Evolutionary conservation across 2,797 vertebrate genomes (phyloP).

Genomic region (Sciurus vulgaris): DNA sequence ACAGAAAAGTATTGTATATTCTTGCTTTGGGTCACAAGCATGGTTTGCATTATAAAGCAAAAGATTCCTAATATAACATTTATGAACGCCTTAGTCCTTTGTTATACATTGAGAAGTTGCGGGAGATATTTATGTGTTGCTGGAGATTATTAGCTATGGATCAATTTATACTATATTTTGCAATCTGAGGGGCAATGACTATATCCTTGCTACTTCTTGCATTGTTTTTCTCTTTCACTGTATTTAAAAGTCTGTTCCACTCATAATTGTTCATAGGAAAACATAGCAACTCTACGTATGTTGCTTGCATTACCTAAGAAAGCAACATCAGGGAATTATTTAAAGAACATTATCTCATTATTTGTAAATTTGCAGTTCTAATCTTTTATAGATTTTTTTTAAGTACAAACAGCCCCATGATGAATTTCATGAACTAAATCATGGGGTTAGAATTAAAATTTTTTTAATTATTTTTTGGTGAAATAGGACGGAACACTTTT

Average conservation of each 20-base stretch:
- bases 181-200: neutral
- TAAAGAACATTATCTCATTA: conserved; percentile 1
- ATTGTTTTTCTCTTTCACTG: neutral
- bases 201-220: neutral
- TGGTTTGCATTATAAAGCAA: conserved; percentile 86
- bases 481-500: conserved; percentile 27
- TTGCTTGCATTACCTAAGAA: neutral
- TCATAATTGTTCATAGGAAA: neutral
- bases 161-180: neutral
- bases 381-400: neutral
- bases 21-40: conserved; percentile 87
- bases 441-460: neutral
- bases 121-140: conserved; percentile 52
- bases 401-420: conserved; percentile 26
- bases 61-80: conserved; percentile 89
- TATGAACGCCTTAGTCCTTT: conserved; percentile 85
- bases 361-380: neutral
- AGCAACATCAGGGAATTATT: neutral
- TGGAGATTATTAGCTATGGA: neutral
- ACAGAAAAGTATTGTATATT: conserved; percentile 86
- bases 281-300: neutral
- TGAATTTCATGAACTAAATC: conserved; percentile 8
- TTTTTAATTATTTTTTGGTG: conserved; percentile 17
- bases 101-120: conserved; percentile 64
- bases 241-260: neutral